Percentiles rank a stretch among this genome's conserved stretches.
These are phyloP conservation scores for Corythoichthys haematopterus DNA, from an alignment of 2,113 vertebrate genomes.

Conservation along the genomic window DNA sequence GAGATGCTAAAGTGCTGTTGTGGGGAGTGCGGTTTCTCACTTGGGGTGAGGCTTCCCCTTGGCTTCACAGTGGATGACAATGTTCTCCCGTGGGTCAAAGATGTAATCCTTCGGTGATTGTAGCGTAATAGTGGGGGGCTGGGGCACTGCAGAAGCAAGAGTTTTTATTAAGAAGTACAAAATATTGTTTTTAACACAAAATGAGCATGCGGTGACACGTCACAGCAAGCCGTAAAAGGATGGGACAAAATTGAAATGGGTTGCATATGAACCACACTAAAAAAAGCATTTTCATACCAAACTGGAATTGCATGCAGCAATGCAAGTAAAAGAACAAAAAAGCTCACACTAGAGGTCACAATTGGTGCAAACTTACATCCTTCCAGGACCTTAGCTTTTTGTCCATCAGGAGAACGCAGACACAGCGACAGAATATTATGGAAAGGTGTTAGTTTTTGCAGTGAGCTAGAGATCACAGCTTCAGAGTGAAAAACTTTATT, in stretches of 20 bases:
- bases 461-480: constrained; percentile 37
- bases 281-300: constrained; percentile 15
- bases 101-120: constrained; percentile 97
- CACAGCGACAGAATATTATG: constrained; percentile 75
- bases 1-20: no score
- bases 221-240: background rate
- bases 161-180: background rate
- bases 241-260: background rate
- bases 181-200: no score
- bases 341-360: constrained; percentile 44
- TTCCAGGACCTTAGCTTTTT: constrained; percentile 95
- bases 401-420: constrained; percentile 80
- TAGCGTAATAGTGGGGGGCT: constrained; percentile 91
- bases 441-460: constrained; percentile 78
- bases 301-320: constrained; percentile 49
- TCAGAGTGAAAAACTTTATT: constrained; percentile 33
- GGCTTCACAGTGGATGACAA: constrained; percentile 92
- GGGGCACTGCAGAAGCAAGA: constrained; percentile 76
- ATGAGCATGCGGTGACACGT: background rate
- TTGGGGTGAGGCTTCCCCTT: constrained; percentile 94
- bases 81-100: constrained; percentile 93
- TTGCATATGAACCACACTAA: constrained; percentile 18
- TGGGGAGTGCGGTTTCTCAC: constrained; percentile 56
- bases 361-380: constrained; percentile 86
- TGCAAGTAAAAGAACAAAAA: constrained; percentile 22